Conservation (phyloP, 2,113 vertebrate species). For the Galeopterus variegatus region DNA sequence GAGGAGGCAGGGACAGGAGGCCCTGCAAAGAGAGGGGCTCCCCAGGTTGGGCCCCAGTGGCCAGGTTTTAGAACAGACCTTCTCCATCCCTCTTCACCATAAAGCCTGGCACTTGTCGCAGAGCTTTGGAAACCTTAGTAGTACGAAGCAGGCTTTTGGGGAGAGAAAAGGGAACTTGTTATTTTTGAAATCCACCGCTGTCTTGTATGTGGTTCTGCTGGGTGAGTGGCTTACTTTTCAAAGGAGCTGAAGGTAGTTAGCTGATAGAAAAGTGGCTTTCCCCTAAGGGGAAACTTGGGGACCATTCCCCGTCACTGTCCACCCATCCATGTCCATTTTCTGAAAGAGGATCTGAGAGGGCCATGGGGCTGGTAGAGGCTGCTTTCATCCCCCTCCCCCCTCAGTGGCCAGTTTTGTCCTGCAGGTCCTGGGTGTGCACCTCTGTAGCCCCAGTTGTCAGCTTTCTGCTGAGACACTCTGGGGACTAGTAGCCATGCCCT, state of each 20-base stretch:
- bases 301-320: background rate
- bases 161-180: background rate
- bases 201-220: background rate
- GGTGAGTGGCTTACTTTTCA: background rate
- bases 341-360: background rate
- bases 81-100: background rate
- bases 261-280: background rate
- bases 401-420: background rate
- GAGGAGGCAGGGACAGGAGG: background rate
- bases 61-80: background rate
- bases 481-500: background rate
- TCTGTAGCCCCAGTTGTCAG: background rate
- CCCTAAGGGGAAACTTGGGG: background rate
- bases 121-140: background rate
- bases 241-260: slow-evolving; percentile 10
- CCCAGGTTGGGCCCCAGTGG: background rate
- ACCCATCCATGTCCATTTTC: background rate
- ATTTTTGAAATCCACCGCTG: background rate
- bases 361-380: background rate
- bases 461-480: background rate
- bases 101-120: background rate
- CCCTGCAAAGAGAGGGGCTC: background rate
- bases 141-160: background rate
- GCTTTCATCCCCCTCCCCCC: no score
- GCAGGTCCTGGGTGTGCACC: background rate